Evolutionary conservation across 2,797 vertebrate genomes (phyloP), one percentile per base, ranked within the genome.

Genomic region (Poeciliopsis paucimaculata): DNA sequence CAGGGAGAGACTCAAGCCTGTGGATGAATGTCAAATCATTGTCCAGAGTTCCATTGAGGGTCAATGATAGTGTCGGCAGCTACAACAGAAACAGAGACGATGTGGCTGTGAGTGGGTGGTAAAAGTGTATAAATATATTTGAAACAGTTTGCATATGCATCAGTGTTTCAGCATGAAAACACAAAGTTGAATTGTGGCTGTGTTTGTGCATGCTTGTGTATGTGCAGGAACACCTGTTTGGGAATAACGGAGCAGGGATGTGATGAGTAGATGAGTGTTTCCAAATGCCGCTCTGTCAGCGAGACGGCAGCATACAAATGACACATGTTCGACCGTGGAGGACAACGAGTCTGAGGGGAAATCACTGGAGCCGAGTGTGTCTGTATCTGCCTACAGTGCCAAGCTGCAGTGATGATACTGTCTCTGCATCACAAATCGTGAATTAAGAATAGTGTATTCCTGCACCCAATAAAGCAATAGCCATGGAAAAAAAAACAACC

Each of bases 341-440:
- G 89, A 93, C 91, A 90, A 76, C 86, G 18, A 81, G 87, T 89
- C 94, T 88, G 81, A 51, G 6, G 93, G 92, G 92, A 92, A 94
- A 93, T 95, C 87, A 90, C 55, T 23, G 12, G 43, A 57, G 73
- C 80, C 77, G 78, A 84, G 79, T 80, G 78, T 70, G 78, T 72
- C 78, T 84, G 76, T 82, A 75, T 84, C 51, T 62, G 55, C 15
- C 75, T 74, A 79, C 73, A 43, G 72, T 79, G 72, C 80, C 83
- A 87, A 73, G 89, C 86, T 90, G 80, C 81, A 84, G 82, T 77
- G 82, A 72, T 80, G 81, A 88, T 84, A 88, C 78, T 88, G 81
- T 89, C 89, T 89, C 80, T 86, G 80, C 80, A 71, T 82, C 55
- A 70, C 68, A 87, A 41, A 88, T 83, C 71, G 66, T 84, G 72